Conservation (phyloP, 2,113 vertebrate species). For the Sterrhoptilus dennistouni region DNA sequence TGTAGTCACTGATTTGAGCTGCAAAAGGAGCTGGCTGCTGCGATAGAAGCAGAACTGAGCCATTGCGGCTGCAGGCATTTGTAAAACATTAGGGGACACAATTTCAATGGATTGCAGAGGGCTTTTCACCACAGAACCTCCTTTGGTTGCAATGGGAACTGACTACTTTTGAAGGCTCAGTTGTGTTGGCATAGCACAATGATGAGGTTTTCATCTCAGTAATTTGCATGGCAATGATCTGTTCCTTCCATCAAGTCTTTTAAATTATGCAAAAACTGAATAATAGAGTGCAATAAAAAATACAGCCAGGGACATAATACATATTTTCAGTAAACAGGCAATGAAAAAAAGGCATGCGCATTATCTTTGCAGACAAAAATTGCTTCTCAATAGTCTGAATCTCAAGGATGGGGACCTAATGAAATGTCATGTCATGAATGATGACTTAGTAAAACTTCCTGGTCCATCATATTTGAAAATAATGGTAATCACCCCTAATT, state of each 20-base stretch:
- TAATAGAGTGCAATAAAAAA: constrained; percentile 8
- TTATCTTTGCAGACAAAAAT: background rate
- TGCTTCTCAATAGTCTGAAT: background rate
- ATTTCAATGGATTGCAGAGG: constrained; percentile 12
- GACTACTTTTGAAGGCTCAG: constrained; percentile 16
- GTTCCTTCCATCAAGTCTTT: background rate
- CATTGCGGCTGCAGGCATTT: background rate
- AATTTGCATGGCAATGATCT: constrained; percentile 14
- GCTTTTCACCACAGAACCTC: constrained; percentile 24
- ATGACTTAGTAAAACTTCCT: background rate
- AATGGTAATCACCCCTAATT: background rate
- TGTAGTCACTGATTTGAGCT: background rate
- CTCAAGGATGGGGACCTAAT: background rate
- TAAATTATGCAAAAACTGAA: background rate
- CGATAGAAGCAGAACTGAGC: background rate
- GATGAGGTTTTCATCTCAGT: constrained; percentile 23
- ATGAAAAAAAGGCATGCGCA: background rate
- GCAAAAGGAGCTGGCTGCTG: background rate
- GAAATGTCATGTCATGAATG: background rate
- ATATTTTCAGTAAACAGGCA: constrained; percentile 4
- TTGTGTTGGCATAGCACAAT: background rate
- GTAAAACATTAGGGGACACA: background rate
- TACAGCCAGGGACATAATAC: background rate
- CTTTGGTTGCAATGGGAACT: constrained; percentile 4
- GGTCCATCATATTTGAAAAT: background rate